Evolutionary conservation across 2,888 invertebrate genomes (phyloP).

Genomic region (Eristalinus aeneus): DNA sequence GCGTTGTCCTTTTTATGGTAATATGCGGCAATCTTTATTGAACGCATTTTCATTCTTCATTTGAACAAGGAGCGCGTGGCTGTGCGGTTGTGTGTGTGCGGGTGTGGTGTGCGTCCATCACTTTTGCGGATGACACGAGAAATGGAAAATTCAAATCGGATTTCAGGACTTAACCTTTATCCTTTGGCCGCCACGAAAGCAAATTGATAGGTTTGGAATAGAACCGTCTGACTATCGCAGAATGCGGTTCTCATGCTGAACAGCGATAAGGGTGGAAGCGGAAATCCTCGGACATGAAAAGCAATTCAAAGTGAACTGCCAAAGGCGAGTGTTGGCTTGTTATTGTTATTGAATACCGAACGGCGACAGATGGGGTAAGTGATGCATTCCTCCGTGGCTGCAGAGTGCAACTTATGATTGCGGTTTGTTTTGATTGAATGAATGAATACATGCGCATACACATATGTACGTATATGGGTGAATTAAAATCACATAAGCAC

Average conservation of each 20-base stretch:
- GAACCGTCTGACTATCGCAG: background rate
- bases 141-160: constrained; percentile 57
- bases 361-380: background rate
- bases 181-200: constrained; percentile 41
- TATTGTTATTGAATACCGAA: background rate
- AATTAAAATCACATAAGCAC: background rate
- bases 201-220: constrained; percentile 34
- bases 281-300: background rate
- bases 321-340: background rate
- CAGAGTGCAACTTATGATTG: background rate
- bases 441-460: background rate
- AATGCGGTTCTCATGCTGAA: background rate
- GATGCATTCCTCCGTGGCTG: background rate
- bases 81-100: background rate
- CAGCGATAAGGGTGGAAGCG: background rate
- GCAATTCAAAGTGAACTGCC: background rate
- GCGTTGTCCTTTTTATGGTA: constrained; percentile 32
- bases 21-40: constrained; percentile 33
- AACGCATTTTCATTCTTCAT: constrained; percentile 46
- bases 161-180: constrained; percentile 55
- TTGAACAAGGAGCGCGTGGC: constrained; percentile 26
- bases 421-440: background rate
- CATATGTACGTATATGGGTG: background rate
- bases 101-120: background rate
- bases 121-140: background rate